phyloP scores from a whole-genome alignment of 2,888 invertebrate genomes.

The Ornithoptera alexandrae region DNA sequence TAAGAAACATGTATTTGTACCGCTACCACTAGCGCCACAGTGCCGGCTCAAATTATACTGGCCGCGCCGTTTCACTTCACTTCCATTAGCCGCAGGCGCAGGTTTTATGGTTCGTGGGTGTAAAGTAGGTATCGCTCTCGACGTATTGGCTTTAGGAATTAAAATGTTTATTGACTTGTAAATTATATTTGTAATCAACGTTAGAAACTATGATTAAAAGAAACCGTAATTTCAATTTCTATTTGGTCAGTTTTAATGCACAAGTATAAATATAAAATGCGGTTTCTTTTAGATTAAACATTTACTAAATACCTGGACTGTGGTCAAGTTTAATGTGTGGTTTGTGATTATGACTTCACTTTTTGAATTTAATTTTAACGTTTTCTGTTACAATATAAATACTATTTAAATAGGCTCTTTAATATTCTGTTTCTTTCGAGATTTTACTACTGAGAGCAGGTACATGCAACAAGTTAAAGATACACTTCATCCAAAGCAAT shows the following conservation, averaged over 20 bases:
- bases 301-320: background rate
- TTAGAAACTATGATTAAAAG: slow-evolving; percentile 14
- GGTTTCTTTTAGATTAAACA: background rate
- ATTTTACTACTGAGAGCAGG: too few relatives aligned
- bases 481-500: too few relatives aligned
- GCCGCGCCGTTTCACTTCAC: slow-evolving; percentile 57
- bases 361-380: background rate
- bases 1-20: slow-evolving; percentile 18
- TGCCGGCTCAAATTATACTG: slow-evolving; percentile 44
- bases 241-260: background rate
- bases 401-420: too few relatives aligned
- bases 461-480: too few relatives aligned
- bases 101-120: slow-evolving; percentile 58
- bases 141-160: slow-evolving; percentile 44
- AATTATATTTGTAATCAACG: slow-evolving; percentile 32
- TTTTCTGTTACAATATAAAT: too few relatives aligned
- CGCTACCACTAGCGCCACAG: slow-evolving; percentile 36
- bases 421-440: too few relatives aligned
- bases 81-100: slow-evolving; percentile 62
- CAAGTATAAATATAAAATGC: background rate
- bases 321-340: background rate
- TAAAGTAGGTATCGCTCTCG: slow-evolving; percentile 48
- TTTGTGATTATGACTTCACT: background rate
- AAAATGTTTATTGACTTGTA: slow-evolving; percentile 50
- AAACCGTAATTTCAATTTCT: slow-evolving; percentile 1